phyloP scores from a whole-genome alignment of 2,797 vertebrate species.

The Enteromius unitaeniatus region DNA sequence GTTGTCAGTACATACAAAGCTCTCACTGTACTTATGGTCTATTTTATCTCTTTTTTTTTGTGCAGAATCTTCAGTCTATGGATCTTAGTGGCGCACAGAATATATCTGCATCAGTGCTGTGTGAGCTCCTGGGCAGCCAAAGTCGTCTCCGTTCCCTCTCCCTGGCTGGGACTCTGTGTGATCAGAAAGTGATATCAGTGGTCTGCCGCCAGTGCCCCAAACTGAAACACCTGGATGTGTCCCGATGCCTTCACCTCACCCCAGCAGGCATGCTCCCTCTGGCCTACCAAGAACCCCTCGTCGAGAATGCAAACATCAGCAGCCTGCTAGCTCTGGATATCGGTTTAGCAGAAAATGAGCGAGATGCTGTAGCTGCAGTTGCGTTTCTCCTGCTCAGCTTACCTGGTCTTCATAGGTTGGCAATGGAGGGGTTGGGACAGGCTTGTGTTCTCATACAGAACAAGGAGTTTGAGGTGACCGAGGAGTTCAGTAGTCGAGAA shows the following conservation, averaged over 20 bases:
- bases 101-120: slow-evolving; percentile 71
- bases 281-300: slow-evolving; percentile 9
- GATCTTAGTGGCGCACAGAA: slow-evolving; percentile 70
- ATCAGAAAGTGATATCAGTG: slow-evolving; percentile 71
- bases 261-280: slow-evolving; percentile 75
- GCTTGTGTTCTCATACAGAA: slow-evolving; percentile 74
- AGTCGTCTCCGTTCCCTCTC: slow-evolving; percentile 75
- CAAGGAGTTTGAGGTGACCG: slow-evolving; percentile 43
- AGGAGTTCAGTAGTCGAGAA: slow-evolving; percentile 60
- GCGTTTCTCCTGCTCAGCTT: slow-evolving; percentile 82
- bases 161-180: slow-evolving; percentile 77
- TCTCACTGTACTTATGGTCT: not conserved
- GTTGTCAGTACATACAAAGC: not conserved
- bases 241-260: slow-evolving; percentile 76
- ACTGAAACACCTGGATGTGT: slow-evolving; percentile 82
- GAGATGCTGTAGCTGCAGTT: slow-evolving; percentile 44
- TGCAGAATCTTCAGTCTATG: slow-evolving; percentile 70
- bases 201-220: slow-evolving; percentile 71
- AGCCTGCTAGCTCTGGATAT: slow-evolving; percentile 78
- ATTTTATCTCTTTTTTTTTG: not conserved
- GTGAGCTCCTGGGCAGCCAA: slow-evolving; percentile 72
- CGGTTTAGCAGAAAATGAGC: slow-evolving; percentile 57
- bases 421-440: slow-evolving; percentile 64
- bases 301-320: slow-evolving; percentile 37
- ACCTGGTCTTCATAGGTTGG: slow-evolving; percentile 74